These are phyloP conservation scores for Halotydeus destructor DNA, from an alignment of 1,140 invertebrate genomes.

Conservation along the genomic window DNA sequence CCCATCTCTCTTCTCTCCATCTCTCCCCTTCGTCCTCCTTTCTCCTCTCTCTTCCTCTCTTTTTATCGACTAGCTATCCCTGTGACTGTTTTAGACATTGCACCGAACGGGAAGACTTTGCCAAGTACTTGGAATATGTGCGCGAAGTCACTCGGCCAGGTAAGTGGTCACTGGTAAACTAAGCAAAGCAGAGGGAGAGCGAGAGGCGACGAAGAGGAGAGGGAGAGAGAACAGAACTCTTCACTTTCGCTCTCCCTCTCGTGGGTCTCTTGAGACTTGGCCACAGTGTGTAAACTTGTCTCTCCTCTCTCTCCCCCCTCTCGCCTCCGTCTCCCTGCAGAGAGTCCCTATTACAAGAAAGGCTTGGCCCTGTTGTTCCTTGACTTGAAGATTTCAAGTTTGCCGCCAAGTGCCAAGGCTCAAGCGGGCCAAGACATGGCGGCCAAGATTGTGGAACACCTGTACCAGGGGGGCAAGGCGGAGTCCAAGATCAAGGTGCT, in stretches of 20 bases:
- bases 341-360: constrained; percentile 6
- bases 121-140: constrained; percentile 14
- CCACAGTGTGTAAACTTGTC: no score
- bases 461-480: constrained; percentile 12
- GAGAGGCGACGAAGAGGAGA: no score
- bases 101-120: constrained; percentile 13
- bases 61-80: no score
- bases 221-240: no score
- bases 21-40: no score
- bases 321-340: neutral
- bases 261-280: no score
- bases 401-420: constrained; percentile 11
- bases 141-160: constrained; percentile 12
- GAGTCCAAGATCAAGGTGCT: constrained; percentile 2
- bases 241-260: neutral
- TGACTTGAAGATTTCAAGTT: constrained; percentile 15
- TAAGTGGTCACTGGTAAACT: no score
- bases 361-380: constrained; percentile 13
- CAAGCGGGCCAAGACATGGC: constrained; percentile 16
- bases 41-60: no score
- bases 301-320: no score
- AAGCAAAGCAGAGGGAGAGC: no score
- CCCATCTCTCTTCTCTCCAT: no score
- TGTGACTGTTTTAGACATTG: constrained; percentile 20
- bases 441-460: constrained; percentile 10